Evolutionary conservation across 2,797 vertebrate species (phyloP).

Genomic region (Cottoperca gobio): DNA sequence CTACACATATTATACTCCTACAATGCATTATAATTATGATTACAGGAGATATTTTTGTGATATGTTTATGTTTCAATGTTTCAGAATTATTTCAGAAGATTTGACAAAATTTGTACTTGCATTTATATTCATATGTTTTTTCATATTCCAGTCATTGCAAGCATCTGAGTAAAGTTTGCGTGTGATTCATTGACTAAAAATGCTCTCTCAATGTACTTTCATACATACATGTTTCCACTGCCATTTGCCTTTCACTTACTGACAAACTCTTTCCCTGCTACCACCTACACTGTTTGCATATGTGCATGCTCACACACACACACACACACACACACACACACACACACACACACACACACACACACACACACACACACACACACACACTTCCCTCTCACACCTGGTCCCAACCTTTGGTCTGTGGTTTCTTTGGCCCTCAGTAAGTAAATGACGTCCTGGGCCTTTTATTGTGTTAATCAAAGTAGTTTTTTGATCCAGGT

Average conservation of each 20-base stretch:
- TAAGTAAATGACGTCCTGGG: conserved; percentile 56
- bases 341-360: too few species aligned
- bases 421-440: conserved; percentile 61
- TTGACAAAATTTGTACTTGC: not conserved
- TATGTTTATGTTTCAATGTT: not conserved
- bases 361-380: not conserved
- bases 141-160: not conserved
- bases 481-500: conserved; percentile 83
- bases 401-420: conserved; percentile 54
- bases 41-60: too few species aligned
- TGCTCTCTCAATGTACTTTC: not conserved
- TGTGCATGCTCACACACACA: not conserved
- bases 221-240: not conserved
- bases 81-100: not conserved
- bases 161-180: not conserved
- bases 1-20: conserved; percentile 49
- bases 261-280: not conserved
- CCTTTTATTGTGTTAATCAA: conserved; percentile 71
- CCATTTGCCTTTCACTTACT: not conserved
- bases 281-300: conserved; percentile 4
- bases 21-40: too few species aligned
- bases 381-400: conserved; percentile 58
- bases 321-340: too few species aligned
- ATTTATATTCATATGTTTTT: not conserved
- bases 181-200: not conserved